These are phyloP conservation scores for Pungitius pungitius DNA, from an alignment of 2,113 vertebrate species.

Conservation along the genomic window DNA sequence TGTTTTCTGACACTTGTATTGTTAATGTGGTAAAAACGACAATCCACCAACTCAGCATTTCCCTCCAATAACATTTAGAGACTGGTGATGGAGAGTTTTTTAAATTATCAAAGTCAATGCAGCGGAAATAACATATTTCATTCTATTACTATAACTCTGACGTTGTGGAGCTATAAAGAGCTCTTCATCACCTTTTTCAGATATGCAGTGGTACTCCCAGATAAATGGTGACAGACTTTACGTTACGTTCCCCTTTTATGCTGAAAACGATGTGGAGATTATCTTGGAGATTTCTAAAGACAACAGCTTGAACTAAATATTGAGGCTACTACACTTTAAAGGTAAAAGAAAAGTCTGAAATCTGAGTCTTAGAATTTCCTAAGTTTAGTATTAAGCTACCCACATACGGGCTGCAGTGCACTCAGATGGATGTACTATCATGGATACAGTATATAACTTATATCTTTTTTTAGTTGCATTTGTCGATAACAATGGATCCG, in stretches of 20 bases:
- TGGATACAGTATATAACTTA: not conserved
- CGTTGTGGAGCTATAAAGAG: not conserved
- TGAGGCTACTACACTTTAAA: too few relatives aligned
- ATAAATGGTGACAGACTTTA: not conserved
- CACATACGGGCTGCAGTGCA: not conserved
- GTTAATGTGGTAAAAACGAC: not conserved
- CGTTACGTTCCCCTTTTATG: not conserved
- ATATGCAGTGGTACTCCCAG: too few relatives aligned
- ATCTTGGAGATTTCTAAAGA: not conserved
- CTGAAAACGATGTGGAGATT: not conserved
- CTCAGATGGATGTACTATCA: not conserved
- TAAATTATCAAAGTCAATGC: not conserved
- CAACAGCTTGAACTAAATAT: too few relatives aligned
- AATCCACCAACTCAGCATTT: too few relatives aligned
- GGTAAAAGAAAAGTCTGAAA: too few relatives aligned
- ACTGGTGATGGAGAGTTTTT: too few relatives aligned
- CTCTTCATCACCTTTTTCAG: too few relatives aligned
- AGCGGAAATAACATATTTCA: not conserved
- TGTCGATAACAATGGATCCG: not conserved
- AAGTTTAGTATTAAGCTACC: too few relatives aligned
- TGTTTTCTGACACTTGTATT: not conserved
- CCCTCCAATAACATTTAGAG: too few relatives aligned
- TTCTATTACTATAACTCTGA: not conserved
- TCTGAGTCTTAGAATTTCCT: too few relatives aligned
- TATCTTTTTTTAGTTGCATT: not conserved